phyloP scores from a whole-genome alignment of 2,797 vertebrate genomes.

The Myotis planiceps region DNA sequence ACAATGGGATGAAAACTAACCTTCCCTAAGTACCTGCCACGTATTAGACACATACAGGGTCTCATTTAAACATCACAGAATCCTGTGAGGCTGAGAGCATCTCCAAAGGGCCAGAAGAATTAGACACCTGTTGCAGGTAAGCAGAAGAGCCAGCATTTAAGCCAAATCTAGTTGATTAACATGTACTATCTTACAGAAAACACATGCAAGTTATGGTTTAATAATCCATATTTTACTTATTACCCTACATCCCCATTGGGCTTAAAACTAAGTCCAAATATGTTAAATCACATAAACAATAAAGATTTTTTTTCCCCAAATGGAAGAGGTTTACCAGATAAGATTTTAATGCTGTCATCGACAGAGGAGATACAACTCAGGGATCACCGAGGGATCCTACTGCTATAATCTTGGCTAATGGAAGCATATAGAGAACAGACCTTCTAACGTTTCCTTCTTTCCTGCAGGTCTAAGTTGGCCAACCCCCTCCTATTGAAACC shows the following conservation, averaged over 20 bases:
- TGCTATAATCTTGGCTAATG: conserved; percentile 7
- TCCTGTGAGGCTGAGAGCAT: background rate
- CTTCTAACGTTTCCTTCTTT: background rate
- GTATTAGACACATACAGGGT: background rate
- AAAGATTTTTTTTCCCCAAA: background rate
- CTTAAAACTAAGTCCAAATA: conserved; percentile 17
- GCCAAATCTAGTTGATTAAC: background rate
- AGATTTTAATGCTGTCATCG: background rate
- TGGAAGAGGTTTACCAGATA: conserved; percentile 11
- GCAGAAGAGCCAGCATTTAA: background rate
- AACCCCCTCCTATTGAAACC: background rate
- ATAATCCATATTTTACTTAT: background rate
- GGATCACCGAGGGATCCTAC: background rate
- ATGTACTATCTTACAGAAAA: background rate
- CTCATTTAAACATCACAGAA: background rate
- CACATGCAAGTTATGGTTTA: conserved; percentile 11
- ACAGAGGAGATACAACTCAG: background rate
- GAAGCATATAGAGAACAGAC: background rate
- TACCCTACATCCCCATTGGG: background rate
- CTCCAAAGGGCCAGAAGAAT: background rate
- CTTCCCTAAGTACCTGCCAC: background rate
- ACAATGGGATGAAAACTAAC: background rate
- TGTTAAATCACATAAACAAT: background rate
- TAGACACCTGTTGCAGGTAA: background rate
- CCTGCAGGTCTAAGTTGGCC: background rate